Evolutionary conservation across 2,113 vertebrate genomes (phyloP), one percentile per base, ranked within the genome.

Genomic region (Notarius lentiginosus): DNA sequence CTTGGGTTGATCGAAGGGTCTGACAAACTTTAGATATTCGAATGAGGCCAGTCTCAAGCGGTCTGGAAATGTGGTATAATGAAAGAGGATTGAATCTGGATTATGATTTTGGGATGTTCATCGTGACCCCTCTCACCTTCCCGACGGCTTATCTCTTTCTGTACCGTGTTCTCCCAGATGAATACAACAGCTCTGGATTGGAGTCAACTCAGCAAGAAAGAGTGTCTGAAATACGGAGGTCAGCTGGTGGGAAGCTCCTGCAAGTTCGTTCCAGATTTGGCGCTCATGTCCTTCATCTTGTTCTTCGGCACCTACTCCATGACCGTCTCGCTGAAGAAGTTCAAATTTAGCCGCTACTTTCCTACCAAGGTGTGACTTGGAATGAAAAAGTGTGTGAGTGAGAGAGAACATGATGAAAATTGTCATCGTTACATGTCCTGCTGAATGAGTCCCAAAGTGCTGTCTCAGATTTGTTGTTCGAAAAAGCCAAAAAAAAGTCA

Each of bases 221-320:
- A 99, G 87, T 99, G 98, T 87, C 91, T 98, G 85, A 97, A 93
- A 87, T 99, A 99, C 0, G 98, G 98, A 0, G 98, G 98, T 75
- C 95, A 94, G 79, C 93, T 99, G 61, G 94, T 97, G n/a, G 98
- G 98, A 4, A 96, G 95, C 51, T 96, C 97, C 93, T 99, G 98
- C 92, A 96, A 96, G 75, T 99, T 95, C 0, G 92, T 98, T 89
- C 98, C 98, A 0, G 98, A 99, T 91, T 91, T 99, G 94, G 98
- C 97, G 2, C 97, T 99, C 79, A 97, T 99, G 97, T 99, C 97
- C 89, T 99, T 99, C 95, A 99, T 99, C 92, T 97, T 99, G 90
- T 99, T 99, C 96, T 98, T 99, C 0, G 98, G 98, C 66, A 99
- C 98, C 34, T 99, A 99, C 94, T 97, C 97, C 92, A 97, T 98